These are phyloP conservation scores for Neodiprion pinetum DNA, from an alignment of 1,140 invertebrate species.

Conservation along the genomic window DNA sequence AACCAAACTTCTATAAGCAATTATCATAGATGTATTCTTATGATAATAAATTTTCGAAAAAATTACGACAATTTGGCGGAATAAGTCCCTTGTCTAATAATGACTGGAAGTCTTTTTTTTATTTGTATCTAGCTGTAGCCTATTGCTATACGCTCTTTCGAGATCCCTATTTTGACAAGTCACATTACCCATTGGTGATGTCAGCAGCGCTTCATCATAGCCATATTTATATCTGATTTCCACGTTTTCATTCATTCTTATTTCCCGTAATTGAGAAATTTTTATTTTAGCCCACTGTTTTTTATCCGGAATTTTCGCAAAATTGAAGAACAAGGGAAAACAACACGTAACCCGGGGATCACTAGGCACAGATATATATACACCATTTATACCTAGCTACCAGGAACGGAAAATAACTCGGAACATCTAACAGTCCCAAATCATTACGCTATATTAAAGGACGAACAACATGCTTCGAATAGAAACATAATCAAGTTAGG, in stretches of 20 bases:
- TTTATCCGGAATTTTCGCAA: conserved; percentile 18
- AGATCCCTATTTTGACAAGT: not conserved
- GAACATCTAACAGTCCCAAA: not conserved
- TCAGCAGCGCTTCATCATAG: conserved; percentile 15
- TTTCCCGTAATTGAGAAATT: conserved; percentile 18
- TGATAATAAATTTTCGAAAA: conserved; percentile 15
- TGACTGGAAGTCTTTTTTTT: conserved; percentile 21
- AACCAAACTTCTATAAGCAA: not conserved
- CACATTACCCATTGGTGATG: conserved; percentile 13
- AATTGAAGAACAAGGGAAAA: not conserved
- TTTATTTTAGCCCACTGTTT: conserved; percentile 17
- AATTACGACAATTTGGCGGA: conserved; percentile 19
- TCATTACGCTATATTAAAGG: not conserved
- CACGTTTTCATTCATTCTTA: conserved; percentile 9
- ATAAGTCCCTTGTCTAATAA: conserved; percentile 16
- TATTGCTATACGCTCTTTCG: conserved; percentile 17
- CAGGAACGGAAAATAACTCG: not conserved
- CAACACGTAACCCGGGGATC: no score
- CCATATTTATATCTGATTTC: conserved; percentile 16
- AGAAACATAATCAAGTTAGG: no score
- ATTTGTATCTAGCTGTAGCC: conserved; percentile 18
- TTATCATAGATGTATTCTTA: conserved; percentile 5
- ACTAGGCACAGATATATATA: no score
- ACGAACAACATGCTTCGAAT: no score
- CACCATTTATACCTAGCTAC: not conserved